Percentiles rank a stretch among this genome's conserved stretches.
These are phyloP conservation scores for Chloroceryle aenea DNA, from an alignment of 2,113 vertebrate genomes.

Conservation along the genomic window DNA sequence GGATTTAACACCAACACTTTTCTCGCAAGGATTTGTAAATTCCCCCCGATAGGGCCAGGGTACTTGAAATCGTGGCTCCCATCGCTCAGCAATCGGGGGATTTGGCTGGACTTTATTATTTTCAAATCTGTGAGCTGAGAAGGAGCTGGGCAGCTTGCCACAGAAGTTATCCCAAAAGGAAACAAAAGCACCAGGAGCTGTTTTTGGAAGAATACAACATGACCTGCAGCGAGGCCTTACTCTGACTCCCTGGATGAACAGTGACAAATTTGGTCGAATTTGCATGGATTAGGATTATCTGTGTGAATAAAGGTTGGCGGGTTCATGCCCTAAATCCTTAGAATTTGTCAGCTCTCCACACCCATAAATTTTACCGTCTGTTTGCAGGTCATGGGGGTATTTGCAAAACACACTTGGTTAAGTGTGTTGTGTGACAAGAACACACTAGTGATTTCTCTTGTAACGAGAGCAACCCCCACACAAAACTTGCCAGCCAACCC, in stretches of 20 bases:
- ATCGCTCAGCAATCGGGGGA: background rate
- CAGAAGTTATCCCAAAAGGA: background rate
- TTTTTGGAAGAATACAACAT: background rate
- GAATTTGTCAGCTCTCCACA: constrained; percentile 1
- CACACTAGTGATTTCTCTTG: background rate
- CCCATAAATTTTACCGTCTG: background rate
- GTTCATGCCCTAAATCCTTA: constrained; percentile 19
- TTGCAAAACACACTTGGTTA: background rate
- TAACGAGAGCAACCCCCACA: background rate
- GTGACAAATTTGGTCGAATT: background rate
- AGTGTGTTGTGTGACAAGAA: fast-evolving
- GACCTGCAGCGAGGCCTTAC: background rate
- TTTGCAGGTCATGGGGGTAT: background rate
- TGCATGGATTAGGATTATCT: background rate
- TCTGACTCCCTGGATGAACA: background rate
- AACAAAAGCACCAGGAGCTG: background rate
- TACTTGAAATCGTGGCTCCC: background rate
- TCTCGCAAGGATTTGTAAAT: background rate
- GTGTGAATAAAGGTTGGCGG: background rate
- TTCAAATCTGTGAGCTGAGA: background rate
- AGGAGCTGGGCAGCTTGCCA: background rate
- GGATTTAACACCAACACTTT: background rate
- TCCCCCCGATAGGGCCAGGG: background rate
- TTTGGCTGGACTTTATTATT: background rate
- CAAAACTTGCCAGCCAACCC: background rate